phyloP scores from a whole-genome alignment of 2,113 vertebrate genomes.

The Isurus oxyrinchus region DNA sequence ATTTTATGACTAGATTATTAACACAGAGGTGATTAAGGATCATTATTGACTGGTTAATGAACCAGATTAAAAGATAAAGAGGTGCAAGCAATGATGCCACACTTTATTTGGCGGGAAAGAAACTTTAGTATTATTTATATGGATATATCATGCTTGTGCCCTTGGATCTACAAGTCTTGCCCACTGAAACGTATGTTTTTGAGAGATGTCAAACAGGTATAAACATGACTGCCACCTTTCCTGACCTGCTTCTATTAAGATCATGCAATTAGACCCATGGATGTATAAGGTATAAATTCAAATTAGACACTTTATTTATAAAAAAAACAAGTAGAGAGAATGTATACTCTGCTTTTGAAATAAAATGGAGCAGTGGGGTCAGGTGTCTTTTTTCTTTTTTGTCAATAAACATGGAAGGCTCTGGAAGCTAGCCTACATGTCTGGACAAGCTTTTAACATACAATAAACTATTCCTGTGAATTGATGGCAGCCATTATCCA shows the following conservation, averaged over 20 bases:
- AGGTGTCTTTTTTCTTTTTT: no score
- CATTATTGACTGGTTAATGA: slow-evolving; percentile 10
- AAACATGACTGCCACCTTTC: not conserved
- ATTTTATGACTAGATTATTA: not conserved
- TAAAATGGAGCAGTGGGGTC: no score
- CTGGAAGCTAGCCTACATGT: no score
- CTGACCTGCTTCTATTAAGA: not conserved
- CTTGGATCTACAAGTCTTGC: not conserved
- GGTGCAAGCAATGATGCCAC: not conserved
- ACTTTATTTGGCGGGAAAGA: not conserved
- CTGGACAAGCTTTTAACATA: no score
- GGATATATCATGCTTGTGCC: not conserved
- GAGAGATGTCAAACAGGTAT: not conserved
- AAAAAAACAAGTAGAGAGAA: no score
- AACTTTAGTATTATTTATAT: not conserved
- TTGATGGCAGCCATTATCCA: no score
- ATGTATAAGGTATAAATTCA: no score
- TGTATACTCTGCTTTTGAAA: no score
- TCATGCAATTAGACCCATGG: no score
- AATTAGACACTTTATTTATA: no score
- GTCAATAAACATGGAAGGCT: no score
- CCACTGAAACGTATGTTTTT: not conserved
- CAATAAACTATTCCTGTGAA: no score
- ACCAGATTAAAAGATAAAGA: not conserved
- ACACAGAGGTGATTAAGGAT: slow-evolving; percentile 1